A percentile compares a stretch with the other conserved stretches of the same genome.
Conservation (phyloP, 2,113 vertebrate species). For the Forbesichthys agassizii region DNA sequence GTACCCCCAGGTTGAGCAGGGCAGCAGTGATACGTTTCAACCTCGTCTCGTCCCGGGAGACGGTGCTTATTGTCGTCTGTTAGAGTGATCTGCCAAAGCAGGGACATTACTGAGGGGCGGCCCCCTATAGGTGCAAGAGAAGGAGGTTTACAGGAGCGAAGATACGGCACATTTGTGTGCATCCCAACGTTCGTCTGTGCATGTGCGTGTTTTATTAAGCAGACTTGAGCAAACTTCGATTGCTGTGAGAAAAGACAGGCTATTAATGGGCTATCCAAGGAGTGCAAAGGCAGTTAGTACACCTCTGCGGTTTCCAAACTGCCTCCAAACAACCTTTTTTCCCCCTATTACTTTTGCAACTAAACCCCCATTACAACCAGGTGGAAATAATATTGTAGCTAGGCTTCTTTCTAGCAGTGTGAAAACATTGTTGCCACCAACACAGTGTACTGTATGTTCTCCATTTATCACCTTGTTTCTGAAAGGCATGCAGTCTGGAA, state of each 20-base stretch:
- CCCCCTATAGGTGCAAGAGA: conserved; percentile 62
- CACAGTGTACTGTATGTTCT: conserved; percentile 28
- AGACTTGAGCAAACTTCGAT: conserved; percentile 42
- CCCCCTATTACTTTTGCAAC: conserved; percentile 15
- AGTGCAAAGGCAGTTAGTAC: conserved; percentile 49
- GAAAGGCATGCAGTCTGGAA: no score
- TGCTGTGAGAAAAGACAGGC: conserved; percentile 55
- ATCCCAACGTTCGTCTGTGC: conserved; percentile 28
- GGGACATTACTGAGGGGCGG: conserved; percentile 45
- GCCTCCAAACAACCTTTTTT: conserved; percentile 22
- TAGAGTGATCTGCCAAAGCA: conserved; percentile 37
- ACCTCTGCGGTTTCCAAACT: conserved; percentile 37
- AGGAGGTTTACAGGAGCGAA: conserved; percentile 53
- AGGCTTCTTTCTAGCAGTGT: conserved; percentile 37
- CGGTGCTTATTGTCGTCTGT: conserved; percentile 43
- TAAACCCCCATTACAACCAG: conserved; percentile 36
- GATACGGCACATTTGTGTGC: conserved; percentile 22
- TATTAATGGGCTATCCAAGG: conserved; percentile 55
- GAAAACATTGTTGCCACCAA: conserved; percentile 32
- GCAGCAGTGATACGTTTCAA: conserved; percentile 68
- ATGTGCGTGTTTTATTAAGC: conserved; percentile 43
- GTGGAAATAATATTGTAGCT: conserved; percentile 57
- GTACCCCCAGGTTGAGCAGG: conserved; percentile 58
- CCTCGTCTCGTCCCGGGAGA: conserved; percentile 53
- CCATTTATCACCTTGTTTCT: conserved; percentile 46